A percentile compares a stretch with the other conserved stretches of the same genome.
Conservation (phyloP, 1,140 invertebrate genomes). For the Saccostrea cuccullata region DNA sequence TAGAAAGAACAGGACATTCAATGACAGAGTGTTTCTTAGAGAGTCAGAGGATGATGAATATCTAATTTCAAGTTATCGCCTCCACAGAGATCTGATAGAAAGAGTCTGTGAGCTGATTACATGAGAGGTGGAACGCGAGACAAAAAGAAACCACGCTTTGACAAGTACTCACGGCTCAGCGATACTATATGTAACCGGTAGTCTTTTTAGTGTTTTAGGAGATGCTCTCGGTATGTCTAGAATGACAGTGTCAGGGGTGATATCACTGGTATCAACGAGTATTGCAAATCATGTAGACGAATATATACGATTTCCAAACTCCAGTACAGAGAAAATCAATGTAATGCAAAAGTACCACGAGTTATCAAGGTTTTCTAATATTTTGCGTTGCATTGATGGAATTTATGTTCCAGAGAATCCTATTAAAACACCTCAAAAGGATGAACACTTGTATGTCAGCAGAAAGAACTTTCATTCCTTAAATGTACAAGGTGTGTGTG, state of each 20-base stretch:
- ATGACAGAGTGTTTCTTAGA: background rate
- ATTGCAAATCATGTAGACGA: background rate
- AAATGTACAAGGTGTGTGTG: constrained; percentile 50
- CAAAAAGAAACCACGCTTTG: background rate
- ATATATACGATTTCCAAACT: background rate
- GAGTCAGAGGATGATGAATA: background rate
- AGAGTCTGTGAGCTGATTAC: too few relatives aligned
- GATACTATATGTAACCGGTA: too few relatives aligned
- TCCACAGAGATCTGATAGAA: background rate
- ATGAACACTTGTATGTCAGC: constrained; percentile 78
- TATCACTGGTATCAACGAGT: background rate
- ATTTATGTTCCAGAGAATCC: too few relatives aligned
- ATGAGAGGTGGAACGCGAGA: background rate
- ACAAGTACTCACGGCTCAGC: constrained; percentile 50
- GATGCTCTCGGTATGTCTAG: background rate
- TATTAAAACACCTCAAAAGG: constrained; percentile 77
- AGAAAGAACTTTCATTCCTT: constrained; percentile 61
- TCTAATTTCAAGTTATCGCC: background rate
- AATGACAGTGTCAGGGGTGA: constrained; percentile 28
- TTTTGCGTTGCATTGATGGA: too few relatives aligned
- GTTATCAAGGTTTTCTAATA: too few relatives aligned
- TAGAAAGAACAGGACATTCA: background rate
- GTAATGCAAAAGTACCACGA: background rate
- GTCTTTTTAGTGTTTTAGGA: constrained; percentile 45
- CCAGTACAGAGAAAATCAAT: background rate